A percentile compares a stretch with the other conserved stretches of the same genome.
These are phyloP conservation scores for Cyanoliseus patagonus DNA, from an alignment of 2,113 vertebrate species.

Conservation along the genomic window DNA sequence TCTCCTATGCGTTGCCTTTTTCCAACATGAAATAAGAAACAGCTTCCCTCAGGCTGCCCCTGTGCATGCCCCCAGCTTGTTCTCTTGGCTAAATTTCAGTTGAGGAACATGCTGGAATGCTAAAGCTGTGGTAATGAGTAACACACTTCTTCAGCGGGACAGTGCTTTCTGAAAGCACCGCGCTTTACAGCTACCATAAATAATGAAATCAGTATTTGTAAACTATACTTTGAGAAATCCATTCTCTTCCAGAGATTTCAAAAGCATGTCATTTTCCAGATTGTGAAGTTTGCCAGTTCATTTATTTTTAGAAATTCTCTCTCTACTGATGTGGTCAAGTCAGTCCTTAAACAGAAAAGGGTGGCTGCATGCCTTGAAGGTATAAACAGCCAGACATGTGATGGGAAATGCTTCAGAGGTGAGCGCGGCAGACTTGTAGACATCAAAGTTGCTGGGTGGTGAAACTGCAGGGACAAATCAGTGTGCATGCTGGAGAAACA, in stretches of 20 bases:
- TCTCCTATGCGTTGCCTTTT: not conserved
- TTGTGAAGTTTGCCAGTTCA: slow-evolving; percentile 40
- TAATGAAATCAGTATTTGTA: slow-evolving; percentile 64
- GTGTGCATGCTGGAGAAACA: not conserved
- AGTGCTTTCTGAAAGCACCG: slow-evolving; percentile 9
- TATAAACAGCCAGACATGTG: slow-evolving; percentile 56
- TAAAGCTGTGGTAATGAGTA: slow-evolving; percentile 43
- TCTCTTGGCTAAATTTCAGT: slow-evolving; percentile 14
- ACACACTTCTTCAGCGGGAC: slow-evolving; percentile 50
- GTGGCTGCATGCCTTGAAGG: slow-evolving; percentile 40
- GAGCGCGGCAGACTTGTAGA: not conserved
- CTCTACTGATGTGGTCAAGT: slow-evolving; percentile 64
- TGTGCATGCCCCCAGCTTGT: not conserved
- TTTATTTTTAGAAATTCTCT: slow-evolving; percentile 66
- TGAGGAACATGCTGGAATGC: slow-evolving; percentile 41
- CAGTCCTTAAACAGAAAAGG: slow-evolving; percentile 55
- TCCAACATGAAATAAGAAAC: not conserved
- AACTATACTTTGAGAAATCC: slow-evolving; percentile 55
- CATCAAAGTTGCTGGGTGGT: slow-evolving; percentile 45
- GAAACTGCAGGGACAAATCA: not conserved
- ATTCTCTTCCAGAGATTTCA: slow-evolving; percentile 55
- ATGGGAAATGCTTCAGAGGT: slow-evolving; percentile 61
- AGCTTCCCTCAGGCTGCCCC: slow-evolving; percentile 11
- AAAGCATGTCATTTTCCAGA: slow-evolving; percentile 56
- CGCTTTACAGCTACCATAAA: slow-evolving; percentile 61